Evolutionary conservation across 2,888 invertebrate genomes (phyloP).

Genomic region (Platypus cylindrus): DNA sequence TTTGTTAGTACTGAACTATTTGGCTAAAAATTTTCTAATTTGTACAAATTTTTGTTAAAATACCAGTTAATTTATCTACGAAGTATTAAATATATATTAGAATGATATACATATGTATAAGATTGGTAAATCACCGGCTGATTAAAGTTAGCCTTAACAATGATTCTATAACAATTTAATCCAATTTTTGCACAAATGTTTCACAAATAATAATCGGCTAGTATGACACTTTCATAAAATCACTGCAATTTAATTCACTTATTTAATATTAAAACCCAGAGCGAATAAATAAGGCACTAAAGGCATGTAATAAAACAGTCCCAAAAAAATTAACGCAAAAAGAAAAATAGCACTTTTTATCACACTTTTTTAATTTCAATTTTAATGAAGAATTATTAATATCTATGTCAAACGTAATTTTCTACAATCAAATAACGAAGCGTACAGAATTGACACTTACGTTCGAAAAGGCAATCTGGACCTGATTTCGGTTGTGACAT

Average conservation of each 20-base stretch:
- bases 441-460: slow-evolving; percentile 51
- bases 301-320: slow-evolving; percentile 10
- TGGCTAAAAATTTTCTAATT: too few species aligned
- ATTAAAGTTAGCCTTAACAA: too few species aligned
- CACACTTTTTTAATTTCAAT: too few species aligned
- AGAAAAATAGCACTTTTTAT: slow-evolving; percentile 5
- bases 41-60: too few species aligned
- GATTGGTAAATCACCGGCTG: slow-evolving; percentile 20
- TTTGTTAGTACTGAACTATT: too few species aligned
- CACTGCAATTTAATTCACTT: slow-evolving; percentile 9
- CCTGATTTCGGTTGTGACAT: slow-evolving; percentile 56
- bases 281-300: slow-evolving; percentile 4
- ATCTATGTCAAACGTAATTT: slow-evolving; percentile 5
- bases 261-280: too few species aligned
- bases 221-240: slow-evolving; percentile 23
- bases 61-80: too few species aligned
- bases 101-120: too few species aligned
- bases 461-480: slow-evolving; percentile 95
- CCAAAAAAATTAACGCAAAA: slow-evolving; percentile 5
- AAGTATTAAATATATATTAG: too few species aligned
- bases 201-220: slow-evolving; percentile 20
- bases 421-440: slow-evolving; percentile 7
- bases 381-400: too few species aligned
- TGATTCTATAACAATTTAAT: too few species aligned
- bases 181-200: slow-evolving; percentile 16